Evolutionary conservation across 2,888 invertebrate species (phyloP).

Genomic region (Hipparchia sbordonii): DNA sequence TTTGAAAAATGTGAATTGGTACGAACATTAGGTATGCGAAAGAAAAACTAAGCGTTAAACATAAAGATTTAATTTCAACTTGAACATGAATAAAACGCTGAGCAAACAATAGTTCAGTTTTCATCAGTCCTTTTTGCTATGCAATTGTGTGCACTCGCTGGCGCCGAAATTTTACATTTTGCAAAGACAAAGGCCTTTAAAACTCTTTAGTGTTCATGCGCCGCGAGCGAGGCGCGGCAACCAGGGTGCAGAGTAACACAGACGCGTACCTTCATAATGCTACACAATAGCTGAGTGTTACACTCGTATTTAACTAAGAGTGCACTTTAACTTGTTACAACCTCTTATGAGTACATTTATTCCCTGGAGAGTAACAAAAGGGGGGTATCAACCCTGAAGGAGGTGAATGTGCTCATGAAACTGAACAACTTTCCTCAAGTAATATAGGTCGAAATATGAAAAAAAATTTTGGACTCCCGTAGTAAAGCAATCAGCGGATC

Average conservation of each 20-base stretch:
- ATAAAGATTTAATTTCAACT: neutral
- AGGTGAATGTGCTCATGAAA: no score
- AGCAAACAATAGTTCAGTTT: neutral
- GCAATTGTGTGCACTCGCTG: constrained; percentile 1
- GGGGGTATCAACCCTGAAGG: no score
- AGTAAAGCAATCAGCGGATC: no score
- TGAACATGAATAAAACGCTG: neutral
- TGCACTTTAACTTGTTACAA: neutral
- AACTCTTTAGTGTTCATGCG: neutral
- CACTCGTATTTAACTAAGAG: neutral
- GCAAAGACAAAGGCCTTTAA: constrained; percentile 12
- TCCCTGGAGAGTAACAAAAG: neutral
- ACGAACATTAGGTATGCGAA: no score
- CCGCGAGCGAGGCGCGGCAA: neutral
- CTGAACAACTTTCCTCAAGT: no score
- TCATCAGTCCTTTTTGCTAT: neutral
- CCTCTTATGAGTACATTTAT: no score
- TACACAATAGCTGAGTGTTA: neutral
- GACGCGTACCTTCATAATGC: neutral
- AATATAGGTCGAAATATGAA: no score
- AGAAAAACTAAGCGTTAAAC: no score
- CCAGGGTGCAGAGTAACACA: neutral
- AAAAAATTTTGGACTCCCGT: no score
- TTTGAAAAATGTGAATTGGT: no score
- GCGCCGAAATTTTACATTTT: neutral